These are phyloP conservation scores for Cirrhinus molitorella DNA, from an alignment of 2,797 vertebrate species.

Conservation along the genomic window DNA sequence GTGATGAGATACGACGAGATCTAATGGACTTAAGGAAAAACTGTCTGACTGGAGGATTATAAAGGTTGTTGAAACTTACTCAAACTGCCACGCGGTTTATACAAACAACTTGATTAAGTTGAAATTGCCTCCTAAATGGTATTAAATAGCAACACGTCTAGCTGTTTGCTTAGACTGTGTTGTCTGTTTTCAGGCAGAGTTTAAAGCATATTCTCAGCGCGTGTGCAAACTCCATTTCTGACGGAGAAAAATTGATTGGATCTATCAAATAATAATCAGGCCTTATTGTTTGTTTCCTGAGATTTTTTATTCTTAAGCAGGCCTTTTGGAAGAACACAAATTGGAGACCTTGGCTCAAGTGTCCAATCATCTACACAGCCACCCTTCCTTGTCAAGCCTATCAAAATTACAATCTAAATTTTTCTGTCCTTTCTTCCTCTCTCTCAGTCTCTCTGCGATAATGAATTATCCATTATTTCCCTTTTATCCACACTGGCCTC, in stretches of 20 bases:
- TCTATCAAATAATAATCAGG: slow-evolving; percentile 52
- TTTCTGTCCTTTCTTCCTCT: slow-evolving; percentile 6
- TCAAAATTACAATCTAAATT: slow-evolving; percentile 25
- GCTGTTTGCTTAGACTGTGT: not conserved
- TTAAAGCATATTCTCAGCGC: slow-evolving; percentile 17
- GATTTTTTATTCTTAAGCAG: slow-evolving; percentile 25
- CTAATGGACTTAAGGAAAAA: slow-evolving; percentile 47
- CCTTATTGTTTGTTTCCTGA: slow-evolving; percentile 45
- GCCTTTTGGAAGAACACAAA: slow-evolving; percentile 36
- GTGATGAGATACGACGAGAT: slow-evolving; percentile 65
- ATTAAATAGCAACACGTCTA: slow-evolving; percentile 1
- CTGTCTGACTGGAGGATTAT: slow-evolving; percentile 20
- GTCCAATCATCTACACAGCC: slow-evolving; percentile 27
- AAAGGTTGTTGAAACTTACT: slow-evolving; percentile 41
- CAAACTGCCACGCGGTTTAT: slow-evolving; percentile 36
- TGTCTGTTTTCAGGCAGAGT: slow-evolving; percentile 1
- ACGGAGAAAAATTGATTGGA: slow-evolving; percentile 47
- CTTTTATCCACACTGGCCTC: not conserved
- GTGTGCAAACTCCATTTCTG: slow-evolving; percentile 2
- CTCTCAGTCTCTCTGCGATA: not conserved
- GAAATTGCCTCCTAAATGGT: slow-evolving; percentile 43
- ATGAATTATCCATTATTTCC: slow-evolving; percentile 24
- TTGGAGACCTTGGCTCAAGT: slow-evolving; percentile 37
- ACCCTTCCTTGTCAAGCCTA: slow-evolving; percentile 17
- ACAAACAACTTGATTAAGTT: slow-evolving; percentile 47